Conservation (phyloP, 2,888 invertebrate species). For the Ophonus ardosiacus region DNA sequence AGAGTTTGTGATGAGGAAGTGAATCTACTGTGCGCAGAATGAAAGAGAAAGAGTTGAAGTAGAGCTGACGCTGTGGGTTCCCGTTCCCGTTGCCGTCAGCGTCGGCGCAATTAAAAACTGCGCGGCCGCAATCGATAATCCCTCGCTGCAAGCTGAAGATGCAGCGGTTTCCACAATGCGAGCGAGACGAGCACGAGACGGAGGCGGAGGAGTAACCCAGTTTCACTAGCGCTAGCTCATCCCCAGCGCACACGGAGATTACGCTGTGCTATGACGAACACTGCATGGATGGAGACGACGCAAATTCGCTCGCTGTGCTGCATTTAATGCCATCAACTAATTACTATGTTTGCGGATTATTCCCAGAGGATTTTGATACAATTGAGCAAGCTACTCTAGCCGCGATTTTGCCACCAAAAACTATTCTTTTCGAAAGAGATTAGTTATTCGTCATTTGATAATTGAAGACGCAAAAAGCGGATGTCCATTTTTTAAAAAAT, state of each 20-base stretch:
- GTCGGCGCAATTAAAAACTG: slow-evolving; percentile 72
- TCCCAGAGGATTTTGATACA: no score
- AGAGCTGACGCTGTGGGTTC: background rate
- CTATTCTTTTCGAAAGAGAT: no score
- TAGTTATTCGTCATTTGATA: no score
- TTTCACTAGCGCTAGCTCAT: background rate
- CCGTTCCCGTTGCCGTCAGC: slow-evolving; percentile 62
- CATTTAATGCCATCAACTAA: no score
- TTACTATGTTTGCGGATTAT: no score
- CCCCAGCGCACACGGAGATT: slow-evolving; percentile 6
- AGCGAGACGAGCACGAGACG: background rate
- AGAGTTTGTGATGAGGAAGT: no score
- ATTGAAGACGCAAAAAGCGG: no score
- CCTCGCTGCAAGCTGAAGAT: slow-evolving; percentile 68
- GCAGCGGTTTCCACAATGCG: slow-evolving; percentile 32
- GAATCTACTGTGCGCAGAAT: background rate
- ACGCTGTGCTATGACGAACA: background rate
- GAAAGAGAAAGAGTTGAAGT: slow-evolving; percentile 34
- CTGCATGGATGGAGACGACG: background rate
- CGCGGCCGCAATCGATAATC: slow-evolving; percentile 70
- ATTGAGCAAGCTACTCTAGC: no score
- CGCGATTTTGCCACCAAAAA: no score
- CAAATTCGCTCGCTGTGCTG: background rate
- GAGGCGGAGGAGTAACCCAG: slow-evolving; percentile 21
- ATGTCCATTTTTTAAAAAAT: no score